Percentiles rank a stretch among this genome's conserved stretches.
Evolutionary conservation across 1,140 invertebrate species (phyloP).

Genomic region (Papilio xuthus): DNA sequence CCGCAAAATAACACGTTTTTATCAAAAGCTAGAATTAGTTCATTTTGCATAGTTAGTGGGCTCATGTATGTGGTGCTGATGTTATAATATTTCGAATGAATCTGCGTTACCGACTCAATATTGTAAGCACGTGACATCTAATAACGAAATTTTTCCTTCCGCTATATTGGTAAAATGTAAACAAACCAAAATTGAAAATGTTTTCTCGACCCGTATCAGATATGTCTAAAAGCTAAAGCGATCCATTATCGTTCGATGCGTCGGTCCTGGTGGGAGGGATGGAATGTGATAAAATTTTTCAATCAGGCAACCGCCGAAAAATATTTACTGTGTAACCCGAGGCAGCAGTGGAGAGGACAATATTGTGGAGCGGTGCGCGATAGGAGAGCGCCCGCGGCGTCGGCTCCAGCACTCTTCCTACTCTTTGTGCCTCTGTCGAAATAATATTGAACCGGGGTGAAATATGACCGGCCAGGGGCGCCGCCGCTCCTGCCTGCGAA

Average conservation of each 20-base stretch:
- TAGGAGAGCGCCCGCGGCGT: slow-evolving; percentile 62
- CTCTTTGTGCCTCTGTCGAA: slow-evolving; percentile 77
- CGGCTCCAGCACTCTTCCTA: slow-evolving; percentile 67
- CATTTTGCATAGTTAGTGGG: too few relatives aligned
- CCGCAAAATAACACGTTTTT: too few relatives aligned
- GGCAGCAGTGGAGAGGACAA: slow-evolving; percentile 72
- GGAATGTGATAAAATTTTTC: slow-evolving; percentile 79
- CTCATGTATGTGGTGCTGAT: too few relatives aligned
- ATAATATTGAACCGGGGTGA: slow-evolving; percentile 78
- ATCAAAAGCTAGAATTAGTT: too few relatives aligned
- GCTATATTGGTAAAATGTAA: slow-evolving; percentile 1
- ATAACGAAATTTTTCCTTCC: not conserved
- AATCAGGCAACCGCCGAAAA: slow-evolving; percentile 77
- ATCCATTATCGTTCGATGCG: slow-evolving; percentile 60
- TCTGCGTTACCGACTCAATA: not conserved
- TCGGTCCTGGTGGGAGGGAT: slow-evolving; percentile 52
- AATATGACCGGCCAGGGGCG: slow-evolving; percentile 74
- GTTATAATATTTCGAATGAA: not conserved
- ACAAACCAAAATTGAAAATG: slow-evolving; percentile 27
- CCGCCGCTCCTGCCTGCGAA: slow-evolving; percentile 60
- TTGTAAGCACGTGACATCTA: not conserved
- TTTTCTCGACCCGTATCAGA: slow-evolving; percentile 23
- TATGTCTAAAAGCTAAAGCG: slow-evolving; percentile 51
- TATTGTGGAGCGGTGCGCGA: slow-evolving; percentile 73
- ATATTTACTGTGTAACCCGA: slow-evolving; percentile 79